Evolutionary conservation across 2,797 vertebrate genomes (phyloP).

Genomic region (Heterohyrax brucei): DNA sequence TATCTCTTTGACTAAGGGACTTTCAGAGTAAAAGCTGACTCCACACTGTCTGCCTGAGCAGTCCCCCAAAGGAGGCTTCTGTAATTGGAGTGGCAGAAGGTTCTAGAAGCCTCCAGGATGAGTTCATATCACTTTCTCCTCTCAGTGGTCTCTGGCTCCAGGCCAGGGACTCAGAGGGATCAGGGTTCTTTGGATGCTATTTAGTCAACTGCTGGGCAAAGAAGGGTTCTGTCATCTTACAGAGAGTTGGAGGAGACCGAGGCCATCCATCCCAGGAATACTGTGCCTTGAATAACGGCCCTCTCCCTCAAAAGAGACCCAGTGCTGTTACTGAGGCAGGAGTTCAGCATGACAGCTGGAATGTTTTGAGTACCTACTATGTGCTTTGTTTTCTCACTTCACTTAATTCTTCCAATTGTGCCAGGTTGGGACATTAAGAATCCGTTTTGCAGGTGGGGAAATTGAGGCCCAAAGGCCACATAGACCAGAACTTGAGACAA

Average conservation of each 20-base stretch:
- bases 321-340: not conserved
- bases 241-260: not conserved
- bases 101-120: not conserved
- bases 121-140: not conserved
- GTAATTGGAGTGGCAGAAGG: not conserved
- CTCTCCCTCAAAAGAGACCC: not conserved
- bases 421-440: not conserved
- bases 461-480: not conserved
- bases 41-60: not conserved
- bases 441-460: not conserved
- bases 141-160: conserved; percentile 5
- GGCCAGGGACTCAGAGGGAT: not conserved
- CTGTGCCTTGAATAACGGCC: not conserved
- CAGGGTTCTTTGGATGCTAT: not conserved
- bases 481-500: not conserved
- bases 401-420: not conserved
- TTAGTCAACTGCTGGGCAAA: no score
- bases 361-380: not conserved
- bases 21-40: conserved; percentile 65
- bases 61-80: not conserved
- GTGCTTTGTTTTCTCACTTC: not conserved
- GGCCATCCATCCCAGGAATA: not conserved
- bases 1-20: conserved; percentile 56
- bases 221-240: not conserved
- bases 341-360: not conserved